A percentile compares a stretch with the other conserved stretches of the same genome.
Evolutionary conservation across 2,888 invertebrate genomes (phyloP).

Genomic region (Drosophila ustulata): DNA sequence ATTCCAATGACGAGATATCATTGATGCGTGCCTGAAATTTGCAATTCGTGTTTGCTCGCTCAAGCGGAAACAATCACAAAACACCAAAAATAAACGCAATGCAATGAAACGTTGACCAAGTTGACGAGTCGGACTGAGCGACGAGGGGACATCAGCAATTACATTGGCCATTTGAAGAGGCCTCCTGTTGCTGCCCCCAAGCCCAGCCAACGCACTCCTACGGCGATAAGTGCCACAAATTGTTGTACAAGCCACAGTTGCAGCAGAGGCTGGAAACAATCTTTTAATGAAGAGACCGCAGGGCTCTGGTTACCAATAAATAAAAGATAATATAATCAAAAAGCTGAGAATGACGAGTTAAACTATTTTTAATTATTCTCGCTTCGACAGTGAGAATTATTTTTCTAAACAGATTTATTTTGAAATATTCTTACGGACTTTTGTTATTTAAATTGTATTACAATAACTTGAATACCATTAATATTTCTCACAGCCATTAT

Average conservation of each 20-base stretch:
- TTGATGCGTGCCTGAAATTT: slow-evolving; percentile 79
- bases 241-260: slow-evolving; percentile 13
- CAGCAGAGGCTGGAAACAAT: slow-evolving; percentile 11
- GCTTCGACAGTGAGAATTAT: background rate
- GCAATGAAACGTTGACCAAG: slow-evolving; percentile 21
- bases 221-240: slow-evolving; percentile 10
- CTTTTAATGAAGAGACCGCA: slow-evolving; percentile 1
- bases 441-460: background rate
- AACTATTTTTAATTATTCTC: background rate
- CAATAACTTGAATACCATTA: no score
- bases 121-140: slow-evolving; percentile 9
- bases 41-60: slow-evolving; percentile 72
- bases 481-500: no score
- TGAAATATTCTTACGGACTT: background rate
- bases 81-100: slow-evolving; percentile 26
- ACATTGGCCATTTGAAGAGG: slow-evolving; percentile 34
- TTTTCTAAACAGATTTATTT: background rate
- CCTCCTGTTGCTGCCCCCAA: slow-evolving; percentile 22
- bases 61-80: slow-evolving; percentile 71
- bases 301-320: background rate
- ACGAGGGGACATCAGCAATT: slow-evolving; percentile 36
- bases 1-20: slow-evolving; percentile 79
- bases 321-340: no score
- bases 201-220: slow-evolving; percentile 15
- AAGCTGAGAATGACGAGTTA: no score